Conservation (phyloP, 2,797 vertebrate species). For the Tenualosa thibaudeaui region DNA sequence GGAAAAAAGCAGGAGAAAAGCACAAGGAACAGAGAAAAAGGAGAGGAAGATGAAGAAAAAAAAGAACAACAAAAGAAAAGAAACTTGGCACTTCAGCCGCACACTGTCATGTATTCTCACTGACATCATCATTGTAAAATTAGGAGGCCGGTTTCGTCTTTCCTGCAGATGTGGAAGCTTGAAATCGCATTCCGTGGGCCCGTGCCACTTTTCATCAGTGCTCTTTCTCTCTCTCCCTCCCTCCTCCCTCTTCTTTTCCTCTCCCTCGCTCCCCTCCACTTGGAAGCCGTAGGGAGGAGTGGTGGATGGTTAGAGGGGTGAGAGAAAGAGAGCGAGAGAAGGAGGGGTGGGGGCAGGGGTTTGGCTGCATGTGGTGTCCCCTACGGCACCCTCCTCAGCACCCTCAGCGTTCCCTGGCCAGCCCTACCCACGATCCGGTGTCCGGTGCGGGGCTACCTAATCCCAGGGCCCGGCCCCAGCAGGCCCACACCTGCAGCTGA, state of each 20-base stretch:
- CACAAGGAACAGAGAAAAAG: slow-evolving; percentile 54
- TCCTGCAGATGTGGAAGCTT: slow-evolving; percentile 94
- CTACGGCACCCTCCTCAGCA: slow-evolving; percentile 40
- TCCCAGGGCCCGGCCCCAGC: slow-evolving; percentile 78
- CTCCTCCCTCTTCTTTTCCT: slow-evolving; percentile 33
- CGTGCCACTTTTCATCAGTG: slow-evolving; percentile 93
- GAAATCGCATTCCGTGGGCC: slow-evolving; percentile 91
- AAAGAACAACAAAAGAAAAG: slow-evolving; percentile 55
- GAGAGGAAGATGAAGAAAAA: slow-evolving; percentile 45
- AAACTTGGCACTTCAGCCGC: slow-evolving; percentile 76
- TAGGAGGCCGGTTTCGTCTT: slow-evolving; percentile 87
- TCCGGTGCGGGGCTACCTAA: slow-evolving; percentile 84
- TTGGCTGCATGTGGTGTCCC: slow-evolving; percentile 32
- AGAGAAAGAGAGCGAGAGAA: slow-evolving; percentile 1
- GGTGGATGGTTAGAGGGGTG: slow-evolving; percentile 14
- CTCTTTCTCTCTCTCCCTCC: slow-evolving; percentile 78
- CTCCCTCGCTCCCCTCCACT: slow-evolving; percentile 49
- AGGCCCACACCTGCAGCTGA: slow-evolving; percentile 95
- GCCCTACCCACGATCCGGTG: slow-evolving; percentile 82
- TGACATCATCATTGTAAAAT: slow-evolving; percentile 96
- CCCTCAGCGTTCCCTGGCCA: slow-evolving; percentile 60
- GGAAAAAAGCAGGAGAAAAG: slow-evolving; percentile 43
- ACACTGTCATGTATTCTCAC: slow-evolving; percentile 83
- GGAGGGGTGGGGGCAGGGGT: slow-evolving; percentile 17
- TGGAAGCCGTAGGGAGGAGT: slow-evolving; percentile 34